Conservation (phyloP, 2,888 invertebrate species). For the Amphipoea oculea region DNA sequence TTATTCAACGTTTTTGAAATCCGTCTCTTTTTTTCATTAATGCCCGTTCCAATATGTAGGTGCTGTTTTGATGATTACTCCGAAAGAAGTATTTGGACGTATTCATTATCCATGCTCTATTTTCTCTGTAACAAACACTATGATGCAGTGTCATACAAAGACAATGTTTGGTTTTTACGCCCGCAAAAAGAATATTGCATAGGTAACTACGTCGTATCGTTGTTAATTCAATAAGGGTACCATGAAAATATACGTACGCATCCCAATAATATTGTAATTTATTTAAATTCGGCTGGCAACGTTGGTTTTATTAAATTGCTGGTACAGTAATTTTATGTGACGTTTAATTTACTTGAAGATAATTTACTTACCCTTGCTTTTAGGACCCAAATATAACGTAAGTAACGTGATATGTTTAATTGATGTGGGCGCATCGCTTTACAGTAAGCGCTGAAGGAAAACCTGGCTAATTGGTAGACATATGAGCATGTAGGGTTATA, state of each 20-base stretch:
- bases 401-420: slow-evolving; percentile 16
- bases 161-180: background rate
- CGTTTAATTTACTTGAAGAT: slow-evolving; percentile 27
- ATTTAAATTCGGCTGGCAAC: slow-evolving; percentile 45
- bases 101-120: background rate
- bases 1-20: background rate
- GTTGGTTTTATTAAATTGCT: slow-evolving; percentile 39
- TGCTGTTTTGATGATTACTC: background rate
- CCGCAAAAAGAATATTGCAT: background rate
- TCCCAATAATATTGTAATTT: slow-evolving; percentile 37
- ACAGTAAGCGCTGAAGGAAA: background rate
- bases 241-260: slow-evolving; percentile 1
- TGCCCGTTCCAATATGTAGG: background rate
- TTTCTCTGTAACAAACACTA: background rate
- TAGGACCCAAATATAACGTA: slow-evolving; percentile 26
- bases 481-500: background rate
- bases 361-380: slow-evolving; percentile 56
- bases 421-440: background rate
- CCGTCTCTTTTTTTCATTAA: background rate
- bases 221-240: slow-evolving; percentile 6
- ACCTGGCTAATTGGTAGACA: background rate
- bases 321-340: slow-evolving; percentile 44
- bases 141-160: background rate
- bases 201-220: background rate
- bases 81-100: background rate